These are phyloP conservation scores for Aspidiotus rigidus DNA, from an alignment of 2,888 invertebrate genomes.

Conservation along the genomic window DNA sequence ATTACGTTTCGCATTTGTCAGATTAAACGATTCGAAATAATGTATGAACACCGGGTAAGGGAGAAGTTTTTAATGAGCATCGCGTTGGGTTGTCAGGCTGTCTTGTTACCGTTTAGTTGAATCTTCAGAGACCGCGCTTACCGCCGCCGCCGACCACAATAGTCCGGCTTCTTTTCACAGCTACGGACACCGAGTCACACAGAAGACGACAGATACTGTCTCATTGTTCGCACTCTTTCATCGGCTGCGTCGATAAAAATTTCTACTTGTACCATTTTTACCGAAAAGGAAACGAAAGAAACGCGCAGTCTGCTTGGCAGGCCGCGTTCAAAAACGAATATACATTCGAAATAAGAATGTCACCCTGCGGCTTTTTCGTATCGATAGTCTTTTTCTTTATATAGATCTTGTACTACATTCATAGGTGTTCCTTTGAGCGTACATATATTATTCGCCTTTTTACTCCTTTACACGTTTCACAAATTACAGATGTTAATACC, in stretches of 20 bases:
- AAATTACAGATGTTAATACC: conserved; percentile 1
- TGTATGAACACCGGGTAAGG: background rate
- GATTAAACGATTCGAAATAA: conserved; percentile 2
- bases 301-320: background rate
- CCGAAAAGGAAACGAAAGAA: background rate
- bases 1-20: conserved; percentile 2
- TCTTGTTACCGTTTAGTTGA: background rate
- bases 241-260: background rate
- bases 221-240: conserved; percentile 4
- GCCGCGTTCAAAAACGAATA: background rate
- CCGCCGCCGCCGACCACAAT: background rate
- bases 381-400: background rate
- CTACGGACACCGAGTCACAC: background rate
- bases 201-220: background rate
- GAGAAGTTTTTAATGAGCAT: background rate
- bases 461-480: background rate
- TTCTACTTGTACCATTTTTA: background rate
- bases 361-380: background rate
- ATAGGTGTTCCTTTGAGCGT: background rate
- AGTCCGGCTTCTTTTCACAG: conserved; percentile 4
- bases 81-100: conserved; percentile 1
- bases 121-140: background rate
- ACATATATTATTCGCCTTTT: background rate
- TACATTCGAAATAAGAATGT: background rate
- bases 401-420: background rate